Evolutionary conservation across 2,113 vertebrate genomes (phyloP).

Genomic region (Hiodon tergisus): DNA sequence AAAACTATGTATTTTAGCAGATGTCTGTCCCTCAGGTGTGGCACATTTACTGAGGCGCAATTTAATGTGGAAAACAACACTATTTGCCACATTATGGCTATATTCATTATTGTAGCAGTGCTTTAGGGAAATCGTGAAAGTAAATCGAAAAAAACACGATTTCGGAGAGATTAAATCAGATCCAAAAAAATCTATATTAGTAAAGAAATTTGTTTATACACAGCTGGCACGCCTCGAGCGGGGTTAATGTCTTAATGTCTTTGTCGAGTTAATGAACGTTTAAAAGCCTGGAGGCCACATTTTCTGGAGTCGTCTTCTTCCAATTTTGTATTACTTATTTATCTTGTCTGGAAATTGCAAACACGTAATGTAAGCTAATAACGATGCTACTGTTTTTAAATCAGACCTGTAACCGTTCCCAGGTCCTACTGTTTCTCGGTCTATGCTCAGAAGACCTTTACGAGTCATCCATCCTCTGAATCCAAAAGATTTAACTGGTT

Average conservation of each 20-base stretch:
- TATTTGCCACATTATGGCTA: not conserved
- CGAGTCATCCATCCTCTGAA: no score
- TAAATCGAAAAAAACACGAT: not conserved
- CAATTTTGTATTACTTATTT: constrained; percentile 53
- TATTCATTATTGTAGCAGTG: not conserved
- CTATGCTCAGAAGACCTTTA: no score
- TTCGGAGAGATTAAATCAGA: not conserved
- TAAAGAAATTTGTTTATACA: not conserved
- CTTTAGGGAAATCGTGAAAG: not conserved
- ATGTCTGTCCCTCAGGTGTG: no score
- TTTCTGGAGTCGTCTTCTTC: constrained; percentile 38
- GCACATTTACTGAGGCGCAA: no score
- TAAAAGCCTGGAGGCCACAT: not conserved
- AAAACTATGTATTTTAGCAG: no score
- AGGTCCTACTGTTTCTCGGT: no score
- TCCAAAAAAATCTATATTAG: not conserved
- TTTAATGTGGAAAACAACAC: not conserved
- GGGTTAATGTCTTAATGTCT: not conserved
- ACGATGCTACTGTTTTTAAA: constrained; percentile 5
- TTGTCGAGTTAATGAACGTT: not conserved
- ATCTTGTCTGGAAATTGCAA: constrained; percentile 54
- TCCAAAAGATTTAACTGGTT: no score
- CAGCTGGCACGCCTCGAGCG: not conserved
- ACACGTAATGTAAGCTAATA: constrained; percentile 57
- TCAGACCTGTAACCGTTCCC: no score